Percentiles rank a stretch among this genome's conserved stretches.
Conservation (phyloP, 2,113 vertebrate genomes). For the Empidonax alnorum region DNA sequence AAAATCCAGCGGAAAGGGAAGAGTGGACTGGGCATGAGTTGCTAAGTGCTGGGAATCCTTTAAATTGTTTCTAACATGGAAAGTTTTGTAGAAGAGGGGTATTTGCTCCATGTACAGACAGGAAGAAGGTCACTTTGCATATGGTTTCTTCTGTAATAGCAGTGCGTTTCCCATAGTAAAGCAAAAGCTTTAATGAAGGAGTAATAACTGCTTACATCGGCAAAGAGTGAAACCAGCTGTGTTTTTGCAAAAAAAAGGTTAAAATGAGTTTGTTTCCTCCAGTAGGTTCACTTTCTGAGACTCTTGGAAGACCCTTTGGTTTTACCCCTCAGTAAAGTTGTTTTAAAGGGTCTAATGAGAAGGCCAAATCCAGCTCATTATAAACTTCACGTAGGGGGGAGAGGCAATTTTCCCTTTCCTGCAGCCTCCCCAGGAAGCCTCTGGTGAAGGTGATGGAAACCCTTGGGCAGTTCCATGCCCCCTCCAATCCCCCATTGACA, state of each 20-base stretch:
- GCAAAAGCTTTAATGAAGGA: constrained; percentile 20
- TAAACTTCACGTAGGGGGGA: rapidly evolving
- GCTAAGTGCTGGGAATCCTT: neutral
- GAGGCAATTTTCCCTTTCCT: neutral
- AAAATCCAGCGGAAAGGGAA: neutral
- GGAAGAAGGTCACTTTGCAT: neutral
- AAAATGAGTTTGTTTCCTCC: constrained; percentile 20
- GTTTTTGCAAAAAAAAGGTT: neutral
- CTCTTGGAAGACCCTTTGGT: neutral
- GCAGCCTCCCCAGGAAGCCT: neutral
- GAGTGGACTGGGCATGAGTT: neutral
- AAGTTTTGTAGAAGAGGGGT: neutral
- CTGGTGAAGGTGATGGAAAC: neutral
- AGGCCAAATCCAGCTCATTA: neutral
- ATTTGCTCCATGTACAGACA: neutral
- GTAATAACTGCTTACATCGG: neutral
- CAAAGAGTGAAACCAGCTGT: neutral
- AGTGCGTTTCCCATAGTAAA: neutral
- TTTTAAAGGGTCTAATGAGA: neutral
- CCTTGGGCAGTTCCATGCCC: neutral
- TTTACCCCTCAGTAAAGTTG: neutral
- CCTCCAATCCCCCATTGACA: neutral
- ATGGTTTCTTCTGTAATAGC: neutral
- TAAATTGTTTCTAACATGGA: neutral
- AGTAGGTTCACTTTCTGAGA: neutral